phyloP scores from a whole-genome alignment of 1,140 invertebrate genomes.

The Nylanderia fulva region DNA sequence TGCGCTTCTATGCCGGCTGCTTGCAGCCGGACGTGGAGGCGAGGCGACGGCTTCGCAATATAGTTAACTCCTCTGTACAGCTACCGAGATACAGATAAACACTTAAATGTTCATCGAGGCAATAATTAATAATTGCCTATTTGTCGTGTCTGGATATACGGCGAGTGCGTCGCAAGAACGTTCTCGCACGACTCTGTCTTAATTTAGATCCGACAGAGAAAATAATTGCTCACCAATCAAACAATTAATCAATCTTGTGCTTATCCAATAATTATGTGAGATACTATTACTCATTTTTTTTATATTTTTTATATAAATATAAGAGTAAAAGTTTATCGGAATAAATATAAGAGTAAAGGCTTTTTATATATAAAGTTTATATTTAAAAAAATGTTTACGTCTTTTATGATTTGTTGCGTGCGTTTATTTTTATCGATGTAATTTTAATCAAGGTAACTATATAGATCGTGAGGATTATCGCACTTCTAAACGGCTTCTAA shows the following conservation, averaged over 20 bases:
- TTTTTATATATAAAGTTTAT: neutral
- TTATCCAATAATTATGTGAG: neutral
- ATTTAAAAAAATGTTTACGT: neutral
- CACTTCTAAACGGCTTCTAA: conserved; percentile 41
- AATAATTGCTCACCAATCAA: neutral
- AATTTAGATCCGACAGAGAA: too few species aligned
- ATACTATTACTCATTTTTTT: neutral
- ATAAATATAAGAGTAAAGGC: neutral
- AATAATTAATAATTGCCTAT: conserved; percentile 58
- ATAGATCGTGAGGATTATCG: conserved; percentile 41
- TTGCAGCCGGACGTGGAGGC: conserved; percentile 9
- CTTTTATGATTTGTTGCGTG: neutral
- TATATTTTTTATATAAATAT: neutral
- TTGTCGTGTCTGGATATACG: conserved; percentile 9
- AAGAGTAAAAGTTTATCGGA: too few species aligned
- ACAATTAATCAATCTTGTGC: neutral
- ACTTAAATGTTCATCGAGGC: conserved; percentile 54
- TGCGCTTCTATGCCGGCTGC: conserved; percentile 25
- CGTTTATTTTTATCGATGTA: conserved; percentile 7
- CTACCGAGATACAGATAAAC: conserved; percentile 18
- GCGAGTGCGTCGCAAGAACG: neutral
- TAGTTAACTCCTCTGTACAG: conserved; percentile 40
- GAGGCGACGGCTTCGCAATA: conserved; percentile 17
- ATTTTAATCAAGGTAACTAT: conserved; percentile 52
- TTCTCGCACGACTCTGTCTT: neutral